phyloP scores from a whole-genome alignment of 2,797 vertebrate species.

The Sebastes vulpes region DNA sequence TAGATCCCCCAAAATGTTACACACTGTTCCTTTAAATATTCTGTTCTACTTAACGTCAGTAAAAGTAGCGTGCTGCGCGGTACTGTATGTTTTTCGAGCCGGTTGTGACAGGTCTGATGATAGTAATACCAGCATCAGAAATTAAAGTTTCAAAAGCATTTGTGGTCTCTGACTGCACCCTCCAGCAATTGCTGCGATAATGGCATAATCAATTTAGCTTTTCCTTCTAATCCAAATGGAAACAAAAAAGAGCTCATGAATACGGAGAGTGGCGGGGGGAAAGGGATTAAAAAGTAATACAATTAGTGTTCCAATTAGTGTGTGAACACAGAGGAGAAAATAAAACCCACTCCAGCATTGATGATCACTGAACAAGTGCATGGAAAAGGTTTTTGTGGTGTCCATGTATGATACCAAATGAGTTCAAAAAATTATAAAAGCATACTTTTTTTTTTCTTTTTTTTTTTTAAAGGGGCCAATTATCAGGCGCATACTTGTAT shows the following conservation, averaged over 20 bases:
- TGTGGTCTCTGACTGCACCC: conserved; percentile 22
- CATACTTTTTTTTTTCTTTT: background rate
- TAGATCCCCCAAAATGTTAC: no score
- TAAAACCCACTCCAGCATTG: conserved; percentile 21
- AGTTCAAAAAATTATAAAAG: background rate
- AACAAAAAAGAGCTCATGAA: conserved; percentile 48
- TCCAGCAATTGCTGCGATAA: conserved; percentile 62
- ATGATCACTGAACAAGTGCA: conserved; percentile 4
- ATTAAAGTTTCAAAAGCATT: conserved; percentile 47
- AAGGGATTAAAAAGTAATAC: conserved; percentile 61
- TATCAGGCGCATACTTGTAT: no score
- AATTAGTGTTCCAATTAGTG: conserved; percentile 55
- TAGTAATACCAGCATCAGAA: conserved; percentile 39
- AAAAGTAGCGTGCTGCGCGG: background rate
- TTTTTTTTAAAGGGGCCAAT: background rate
- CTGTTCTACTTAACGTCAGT: conserved; percentile 4
- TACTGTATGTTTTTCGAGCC: conserved; percentile 11
- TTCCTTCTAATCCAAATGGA: conserved; percentile 59
- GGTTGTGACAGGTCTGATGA: conserved; percentile 12
- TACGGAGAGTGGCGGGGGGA: conserved; percentile 7
- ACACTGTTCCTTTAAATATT: background rate
- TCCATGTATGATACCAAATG: background rate
- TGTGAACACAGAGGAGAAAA: conserved; percentile 28
- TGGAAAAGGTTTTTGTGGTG: background rate
- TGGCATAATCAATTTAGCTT: conserved; percentile 55